phyloP scores from a whole-genome alignment of 2,888 invertebrate species.

The Heliconius cydno region DNA sequence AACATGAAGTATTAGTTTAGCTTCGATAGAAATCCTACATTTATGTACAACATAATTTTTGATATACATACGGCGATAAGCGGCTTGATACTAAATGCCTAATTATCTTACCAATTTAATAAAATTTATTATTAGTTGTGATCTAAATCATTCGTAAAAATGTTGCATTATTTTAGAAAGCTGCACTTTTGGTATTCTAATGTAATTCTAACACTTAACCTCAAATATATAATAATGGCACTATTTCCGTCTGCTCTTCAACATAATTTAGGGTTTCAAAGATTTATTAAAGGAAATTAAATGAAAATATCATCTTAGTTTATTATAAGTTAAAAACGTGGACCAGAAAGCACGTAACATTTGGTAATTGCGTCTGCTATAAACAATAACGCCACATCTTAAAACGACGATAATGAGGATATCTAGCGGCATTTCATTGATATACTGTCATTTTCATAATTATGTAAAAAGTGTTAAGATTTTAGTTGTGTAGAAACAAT shows the following conservation, averaged over 20 bases:
- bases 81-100: conserved; percentile 29
- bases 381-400: conserved; percentile 77
- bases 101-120: neutral
- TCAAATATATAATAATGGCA: conserved; percentile 56
- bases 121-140: conserved; percentile 3
- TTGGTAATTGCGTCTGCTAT: conserved; percentile 79
- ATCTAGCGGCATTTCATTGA: conserved; percentile 35
- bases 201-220: conserved; percentile 68
- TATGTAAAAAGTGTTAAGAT: conserved; percentile 29
- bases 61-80: conserved; percentile 33
- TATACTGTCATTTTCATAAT: conserved; percentile 23
- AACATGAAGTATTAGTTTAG: neutral
- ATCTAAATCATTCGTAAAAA: neutral
- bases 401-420: conserved; percentile 53
- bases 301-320: conserved; percentile 41
- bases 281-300: conserved; percentile 13
- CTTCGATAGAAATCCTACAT: conserved; percentile 1
- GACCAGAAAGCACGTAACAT: conserved; percentile 81
- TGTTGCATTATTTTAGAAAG: conserved; percentile 31
- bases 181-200: conserved; percentile 31
- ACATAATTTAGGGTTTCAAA: neutral
- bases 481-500: conserved; percentile 41
- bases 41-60: conserved; percentile 25
- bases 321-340: conserved; percentile 59
- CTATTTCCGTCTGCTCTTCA: conserved; percentile 31